Evolutionary conservation across 2,113 vertebrate species (phyloP).

Genomic region (Chamaea fasciata): DNA sequence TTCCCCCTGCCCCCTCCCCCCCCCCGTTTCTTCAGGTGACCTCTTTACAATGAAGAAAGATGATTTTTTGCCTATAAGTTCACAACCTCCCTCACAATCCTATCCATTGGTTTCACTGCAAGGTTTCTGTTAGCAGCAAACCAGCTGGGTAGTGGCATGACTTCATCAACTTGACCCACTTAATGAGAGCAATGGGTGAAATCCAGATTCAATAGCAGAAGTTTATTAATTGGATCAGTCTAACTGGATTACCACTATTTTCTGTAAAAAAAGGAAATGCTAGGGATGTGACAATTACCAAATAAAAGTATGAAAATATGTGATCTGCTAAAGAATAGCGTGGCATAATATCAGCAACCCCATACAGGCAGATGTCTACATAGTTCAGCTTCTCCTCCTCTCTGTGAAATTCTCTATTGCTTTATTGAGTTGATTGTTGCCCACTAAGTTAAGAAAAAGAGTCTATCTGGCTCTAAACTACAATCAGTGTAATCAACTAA

Average conservation of each 20-base stretch:
- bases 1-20: neutral
- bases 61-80: neutral
- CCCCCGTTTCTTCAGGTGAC: neutral
- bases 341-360: neutral
- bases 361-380: fast-evolving
- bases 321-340: neutral
- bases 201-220: neutral
- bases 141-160: neutral
- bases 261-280: neutral
- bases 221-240: neutral
- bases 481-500: neutral
- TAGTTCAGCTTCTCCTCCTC: neutral
- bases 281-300: fast-evolving
- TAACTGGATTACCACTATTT: neutral
- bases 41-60: neutral
- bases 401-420: neutral
- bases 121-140: neutral
- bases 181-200: neutral
- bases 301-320: neutral
- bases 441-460: neutral
- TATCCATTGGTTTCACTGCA: neutral
- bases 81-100: neutral
- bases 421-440: neutral
- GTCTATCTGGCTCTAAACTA: neutral
- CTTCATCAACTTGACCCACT: neutral